Evolutionary conservation across 2,113 vertebrate genomes (phyloP).

Genomic region (Thryonomys swinderianus): DNA sequence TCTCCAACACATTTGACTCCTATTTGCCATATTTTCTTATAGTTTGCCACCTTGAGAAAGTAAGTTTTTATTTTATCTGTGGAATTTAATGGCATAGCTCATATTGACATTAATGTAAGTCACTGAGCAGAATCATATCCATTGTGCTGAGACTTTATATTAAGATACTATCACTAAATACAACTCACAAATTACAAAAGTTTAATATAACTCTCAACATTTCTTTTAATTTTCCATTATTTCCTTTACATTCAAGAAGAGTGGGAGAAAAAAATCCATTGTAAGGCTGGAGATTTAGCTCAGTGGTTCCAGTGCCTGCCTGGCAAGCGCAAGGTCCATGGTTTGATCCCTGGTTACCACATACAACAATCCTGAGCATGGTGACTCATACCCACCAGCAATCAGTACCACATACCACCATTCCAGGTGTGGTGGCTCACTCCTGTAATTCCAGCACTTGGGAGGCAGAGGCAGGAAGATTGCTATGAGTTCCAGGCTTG

Average conservation of each 20-base stretch:
- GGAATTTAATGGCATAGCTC: constrained; percentile 33
- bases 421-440: too few relatives aligned
- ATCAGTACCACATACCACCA: too few relatives aligned
- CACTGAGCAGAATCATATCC: constrained; percentile 37
- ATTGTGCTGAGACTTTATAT: constrained; percentile 59
- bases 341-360: too few relatives aligned
- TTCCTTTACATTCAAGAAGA: constrained; percentile 70
- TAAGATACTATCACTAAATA: constrained; percentile 57
- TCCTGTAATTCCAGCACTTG: too few relatives aligned
- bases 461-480: too few relatives aligned
- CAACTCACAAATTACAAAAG: constrained; percentile 61
- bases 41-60: neutral
- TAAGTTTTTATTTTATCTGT: constrained; percentile 49
- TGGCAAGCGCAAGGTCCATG: too few relatives aligned
- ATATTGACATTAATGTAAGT: constrained; percentile 60
- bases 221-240: constrained; percentile 68
- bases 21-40: neutral
- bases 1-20: neutral
- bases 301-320: too few relatives aligned
- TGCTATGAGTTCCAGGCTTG: too few relatives aligned
- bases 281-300: too few relatives aligned
- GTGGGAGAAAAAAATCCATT: constrained; percentile 32
- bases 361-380: too few relatives aligned
- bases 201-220: constrained; percentile 65
- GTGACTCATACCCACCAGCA: too few relatives aligned